These are phyloP conservation scores for Zophobas morio DNA, from an alignment of 1,140 invertebrate genomes.

Conservation along the genomic window DNA sequence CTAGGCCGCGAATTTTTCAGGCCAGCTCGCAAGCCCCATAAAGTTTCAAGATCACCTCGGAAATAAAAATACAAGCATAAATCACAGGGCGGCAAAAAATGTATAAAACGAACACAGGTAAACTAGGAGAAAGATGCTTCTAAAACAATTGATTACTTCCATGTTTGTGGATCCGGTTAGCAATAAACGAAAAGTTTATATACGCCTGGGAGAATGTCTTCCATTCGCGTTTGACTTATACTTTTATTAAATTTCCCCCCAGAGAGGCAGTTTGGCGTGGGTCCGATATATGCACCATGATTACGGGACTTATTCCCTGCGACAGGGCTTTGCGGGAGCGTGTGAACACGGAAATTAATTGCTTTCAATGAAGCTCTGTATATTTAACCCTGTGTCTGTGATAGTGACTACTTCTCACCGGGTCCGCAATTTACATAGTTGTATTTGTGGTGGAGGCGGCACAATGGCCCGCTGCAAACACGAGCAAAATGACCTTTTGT, in stretches of 20 bases:
- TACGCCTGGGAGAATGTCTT: slow-evolving; percentile 40
- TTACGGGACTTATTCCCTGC: slow-evolving; percentile 10
- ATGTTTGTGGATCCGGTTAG: slow-evolving; percentile 46
- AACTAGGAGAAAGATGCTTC: slow-evolving; percentile 20
- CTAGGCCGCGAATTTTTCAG: neutral
- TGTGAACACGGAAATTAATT: slow-evolving; percentile 49
- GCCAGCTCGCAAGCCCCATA: neutral
- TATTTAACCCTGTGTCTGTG: slow-evolving; percentile 41
- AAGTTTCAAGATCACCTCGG: neutral
- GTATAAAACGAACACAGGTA: slow-evolving; percentile 36
- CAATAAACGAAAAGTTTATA: slow-evolving; percentile 47
- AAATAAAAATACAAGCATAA: slow-evolving; percentile 36
- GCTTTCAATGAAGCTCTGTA: slow-evolving; percentile 53
- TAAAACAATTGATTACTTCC: slow-evolving; percentile 47
- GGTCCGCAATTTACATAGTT: slow-evolving; percentile 48
- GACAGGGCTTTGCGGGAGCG: slow-evolving; percentile 21
- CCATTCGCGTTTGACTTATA: slow-evolving; percentile 45
- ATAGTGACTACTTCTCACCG: slow-evolving; percentile 16
- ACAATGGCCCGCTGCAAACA: slow-evolving; percentile 40
- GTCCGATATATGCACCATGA: slow-evolving; percentile 39
- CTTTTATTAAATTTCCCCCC: slow-evolving; percentile 44
- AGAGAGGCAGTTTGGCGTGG: slow-evolving; percentile 14
- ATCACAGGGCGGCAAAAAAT: slow-evolving; percentile 17
- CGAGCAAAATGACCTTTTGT: slow-evolving; percentile 50
- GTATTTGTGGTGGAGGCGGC: slow-evolving; percentile 24